These are phyloP conservation scores for Syngnathus typhle DNA, from an alignment of 2,113 vertebrate species.

Conservation along the genomic window DNA sequence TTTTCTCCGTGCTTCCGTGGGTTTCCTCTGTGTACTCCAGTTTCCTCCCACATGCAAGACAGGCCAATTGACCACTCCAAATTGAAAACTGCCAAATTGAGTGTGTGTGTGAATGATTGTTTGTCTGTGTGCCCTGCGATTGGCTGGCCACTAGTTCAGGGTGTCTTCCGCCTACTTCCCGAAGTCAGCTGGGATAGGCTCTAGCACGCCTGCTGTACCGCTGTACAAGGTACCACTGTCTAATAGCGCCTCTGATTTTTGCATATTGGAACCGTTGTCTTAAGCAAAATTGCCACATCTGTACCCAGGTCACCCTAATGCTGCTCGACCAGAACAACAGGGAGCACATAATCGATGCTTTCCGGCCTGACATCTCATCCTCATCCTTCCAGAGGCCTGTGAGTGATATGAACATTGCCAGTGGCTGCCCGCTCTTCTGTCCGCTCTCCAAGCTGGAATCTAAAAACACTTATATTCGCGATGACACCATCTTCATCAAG, in stretches of 20 bases:
- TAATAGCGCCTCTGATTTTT: background rate
- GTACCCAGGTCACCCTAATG: slow-evolving; percentile 89
- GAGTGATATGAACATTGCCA: slow-evolving; percentile 96
- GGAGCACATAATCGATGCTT: slow-evolving; percentile 95
- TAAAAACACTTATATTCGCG: slow-evolving; percentile 89
- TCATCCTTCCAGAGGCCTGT: slow-evolving; percentile 93
- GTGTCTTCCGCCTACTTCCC: no score
- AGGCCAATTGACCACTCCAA: no score
- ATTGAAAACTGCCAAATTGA: no score
- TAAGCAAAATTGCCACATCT: background rate
- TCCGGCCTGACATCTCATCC: slow-evolving; percentile 86
- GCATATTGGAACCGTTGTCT: background rate
- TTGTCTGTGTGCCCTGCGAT: no score
- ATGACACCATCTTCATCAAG: slow-evolving; percentile 97
- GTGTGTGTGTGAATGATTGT: no score
- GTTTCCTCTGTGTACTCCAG: no score
- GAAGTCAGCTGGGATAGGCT: no score
- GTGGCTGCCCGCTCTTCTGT: slow-evolving; percentile 95
- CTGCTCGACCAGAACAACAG: slow-evolving; percentile 94
- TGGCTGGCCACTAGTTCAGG: no score
- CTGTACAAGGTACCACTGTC: background rate
- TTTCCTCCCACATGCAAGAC: no score
- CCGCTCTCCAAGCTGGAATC: slow-evolving; percentile 85
- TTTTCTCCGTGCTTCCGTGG: no score
- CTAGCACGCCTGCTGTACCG: no score